phyloP scores from a whole-genome alignment of 1,140 invertebrate species.

The Calliopsis andreniformis region DNA sequence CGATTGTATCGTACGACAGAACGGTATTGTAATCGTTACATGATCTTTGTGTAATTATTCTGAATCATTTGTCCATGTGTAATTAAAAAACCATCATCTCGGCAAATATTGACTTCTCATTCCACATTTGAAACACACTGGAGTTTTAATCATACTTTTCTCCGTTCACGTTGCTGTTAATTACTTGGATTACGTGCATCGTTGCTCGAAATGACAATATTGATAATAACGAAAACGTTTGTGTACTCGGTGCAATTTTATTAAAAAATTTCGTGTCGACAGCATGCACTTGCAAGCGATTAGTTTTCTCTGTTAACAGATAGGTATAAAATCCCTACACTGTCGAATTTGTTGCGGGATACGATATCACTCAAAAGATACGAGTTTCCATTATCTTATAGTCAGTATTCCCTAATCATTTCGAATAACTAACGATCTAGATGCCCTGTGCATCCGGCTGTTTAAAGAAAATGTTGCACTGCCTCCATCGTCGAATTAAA shows the following conservation, averaged over 20 bases:
- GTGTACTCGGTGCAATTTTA: constrained; percentile 32
- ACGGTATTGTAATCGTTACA: background rate
- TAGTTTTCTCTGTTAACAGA: background rate
- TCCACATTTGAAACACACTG: background rate
- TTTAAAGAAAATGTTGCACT: background rate
- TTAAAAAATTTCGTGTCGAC: constrained; percentile 32
- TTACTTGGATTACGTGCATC: too few species aligned
- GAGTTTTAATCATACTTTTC: background rate
- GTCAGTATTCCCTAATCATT: background rate
- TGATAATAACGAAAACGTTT: constrained; percentile 4
- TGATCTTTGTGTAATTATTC: background rate
- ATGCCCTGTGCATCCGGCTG: background rate
- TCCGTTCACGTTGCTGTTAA: background rate
- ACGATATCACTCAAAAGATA: background rate
- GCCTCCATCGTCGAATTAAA: background rate
- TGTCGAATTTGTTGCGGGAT: constrained; percentile 3
- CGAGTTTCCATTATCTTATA: background rate
- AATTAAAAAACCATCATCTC: constrained; percentile 5
- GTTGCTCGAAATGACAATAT: too few species aligned
- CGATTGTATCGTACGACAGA: background rate
- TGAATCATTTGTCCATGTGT: background rate
- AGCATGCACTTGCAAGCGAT: constrained; percentile 15
- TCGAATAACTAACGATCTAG: background rate
- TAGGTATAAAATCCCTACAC: constrained; percentile 18
- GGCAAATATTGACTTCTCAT: background rate